Conservation (phyloP, 2,113 vertebrate genomes). For the Corvus cornix region DNA sequence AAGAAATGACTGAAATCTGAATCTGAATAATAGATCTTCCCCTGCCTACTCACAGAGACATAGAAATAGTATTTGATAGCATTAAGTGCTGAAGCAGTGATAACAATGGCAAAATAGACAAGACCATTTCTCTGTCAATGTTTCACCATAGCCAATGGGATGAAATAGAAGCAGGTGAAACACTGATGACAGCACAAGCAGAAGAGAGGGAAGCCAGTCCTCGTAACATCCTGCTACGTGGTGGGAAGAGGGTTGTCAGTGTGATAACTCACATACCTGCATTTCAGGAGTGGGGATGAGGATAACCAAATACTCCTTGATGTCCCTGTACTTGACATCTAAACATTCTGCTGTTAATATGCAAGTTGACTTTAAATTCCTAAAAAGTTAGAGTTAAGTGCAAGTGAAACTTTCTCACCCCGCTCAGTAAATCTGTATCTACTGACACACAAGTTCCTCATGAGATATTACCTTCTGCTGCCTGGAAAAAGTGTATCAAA, state of each 20-base stretch:
- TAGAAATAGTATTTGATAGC: not conserved
- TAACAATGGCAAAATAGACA: not conserved
- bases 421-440: not conserved
- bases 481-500: not conserved
- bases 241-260: not conserved
- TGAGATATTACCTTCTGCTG: not conserved
- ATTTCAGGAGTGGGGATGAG: not conserved
- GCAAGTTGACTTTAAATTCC: not conserved
- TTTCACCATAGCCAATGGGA: not conserved
- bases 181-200: not conserved
- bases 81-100: not conserved
- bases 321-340: not conserved
- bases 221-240: not conserved
- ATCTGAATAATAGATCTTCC: not conserved
- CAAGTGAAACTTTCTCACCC: not conserved
- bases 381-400: not conserved
- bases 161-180: not conserved
- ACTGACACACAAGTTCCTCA: not conserved
- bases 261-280: not conserved
- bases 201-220: not conserved
- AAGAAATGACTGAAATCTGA: not conserved
- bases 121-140: not conserved
- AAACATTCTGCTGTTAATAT: not conserved
- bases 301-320: not conserved
- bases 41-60: not conserved